Percentiles rank a stretch among this genome's conserved stretches.
phyloP scores from a whole-genome alignment of 2,797 vertebrate genomes.

The Aphelocoma californica region DNA sequence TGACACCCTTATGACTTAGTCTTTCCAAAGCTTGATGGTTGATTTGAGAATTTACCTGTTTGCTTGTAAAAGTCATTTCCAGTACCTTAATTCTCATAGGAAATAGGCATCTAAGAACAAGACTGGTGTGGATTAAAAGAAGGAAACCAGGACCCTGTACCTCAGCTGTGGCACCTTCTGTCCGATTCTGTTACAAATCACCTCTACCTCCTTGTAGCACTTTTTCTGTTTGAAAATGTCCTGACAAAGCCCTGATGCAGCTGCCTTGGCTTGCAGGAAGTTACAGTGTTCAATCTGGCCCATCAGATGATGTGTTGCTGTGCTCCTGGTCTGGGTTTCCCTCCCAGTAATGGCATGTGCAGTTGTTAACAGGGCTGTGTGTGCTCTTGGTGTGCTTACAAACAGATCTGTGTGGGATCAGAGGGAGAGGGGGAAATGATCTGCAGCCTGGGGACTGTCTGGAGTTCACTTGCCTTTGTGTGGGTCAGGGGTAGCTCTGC shows the following conservation, averaged over 20 bases:
- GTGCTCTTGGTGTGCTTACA: neutral
- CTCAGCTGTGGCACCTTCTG: neutral
- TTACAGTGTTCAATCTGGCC: neutral
- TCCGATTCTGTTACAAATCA: neutral
- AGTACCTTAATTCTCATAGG: neutral
- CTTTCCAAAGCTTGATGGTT: neutral
- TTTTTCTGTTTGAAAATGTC: neutral
- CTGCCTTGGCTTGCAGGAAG: neutral
- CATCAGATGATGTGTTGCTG: neutral
- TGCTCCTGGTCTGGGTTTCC: neutral
- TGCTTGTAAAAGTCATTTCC: neutral
- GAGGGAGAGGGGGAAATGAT: neutral
- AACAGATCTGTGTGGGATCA: neutral
- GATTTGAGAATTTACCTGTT: neutral
- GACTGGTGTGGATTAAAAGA: neutral
- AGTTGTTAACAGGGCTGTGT: neutral
- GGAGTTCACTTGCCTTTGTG: neutral
- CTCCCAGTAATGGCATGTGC: neutral
- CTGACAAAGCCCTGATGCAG: neutral
- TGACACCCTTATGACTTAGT: neutral
- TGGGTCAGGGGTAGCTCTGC: neutral
- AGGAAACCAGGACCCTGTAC: neutral
- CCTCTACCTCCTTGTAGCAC: neutral
- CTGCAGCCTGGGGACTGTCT: slow-evolving; percentile 4
- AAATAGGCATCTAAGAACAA: neutral